These are phyloP conservation scores for Columba janthina DNA, from an alignment of 2,113 vertebrate genomes.

Conservation along the genomic window DNA sequence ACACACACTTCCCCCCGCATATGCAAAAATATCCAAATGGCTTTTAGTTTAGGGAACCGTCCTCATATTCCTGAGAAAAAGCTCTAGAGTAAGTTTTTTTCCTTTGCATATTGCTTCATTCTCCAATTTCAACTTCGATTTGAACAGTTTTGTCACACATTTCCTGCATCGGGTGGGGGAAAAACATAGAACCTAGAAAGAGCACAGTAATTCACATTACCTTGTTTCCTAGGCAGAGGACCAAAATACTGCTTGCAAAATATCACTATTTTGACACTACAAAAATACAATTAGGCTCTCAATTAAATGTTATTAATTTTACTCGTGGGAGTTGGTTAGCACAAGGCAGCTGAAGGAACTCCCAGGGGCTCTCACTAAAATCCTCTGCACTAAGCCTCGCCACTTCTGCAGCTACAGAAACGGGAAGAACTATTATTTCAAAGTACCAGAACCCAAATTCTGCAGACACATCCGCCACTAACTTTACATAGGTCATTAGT, in stretches of 20 bases:
- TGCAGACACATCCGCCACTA: background rate
- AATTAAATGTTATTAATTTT: constrained; percentile 9
- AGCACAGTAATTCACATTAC: background rate
- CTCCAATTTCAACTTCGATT: background rate
- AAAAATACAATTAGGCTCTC: constrained; percentile 4
- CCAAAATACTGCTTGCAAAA: background rate
- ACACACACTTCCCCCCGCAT: background rate
- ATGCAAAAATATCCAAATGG: background rate
- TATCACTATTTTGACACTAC: background rate
- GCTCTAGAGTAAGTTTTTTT: background rate
- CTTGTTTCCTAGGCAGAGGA: background rate
- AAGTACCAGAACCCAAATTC: background rate
- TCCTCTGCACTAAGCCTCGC: background rate
- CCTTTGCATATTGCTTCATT: background rate
- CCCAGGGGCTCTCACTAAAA: background rate
- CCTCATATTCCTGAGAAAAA: background rate
- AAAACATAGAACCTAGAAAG: background rate
- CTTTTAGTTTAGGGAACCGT: background rate
- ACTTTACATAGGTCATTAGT: rapidly evolving
- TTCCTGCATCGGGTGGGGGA: background rate
- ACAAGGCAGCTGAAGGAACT: background rate
- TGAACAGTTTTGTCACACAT: background rate
- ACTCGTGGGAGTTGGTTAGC: background rate
- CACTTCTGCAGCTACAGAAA: background rate
- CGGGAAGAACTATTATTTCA: rapidly evolving